Conservation (phyloP, 2,888 invertebrate genomes). For the Eilema griseolum region DNA sequence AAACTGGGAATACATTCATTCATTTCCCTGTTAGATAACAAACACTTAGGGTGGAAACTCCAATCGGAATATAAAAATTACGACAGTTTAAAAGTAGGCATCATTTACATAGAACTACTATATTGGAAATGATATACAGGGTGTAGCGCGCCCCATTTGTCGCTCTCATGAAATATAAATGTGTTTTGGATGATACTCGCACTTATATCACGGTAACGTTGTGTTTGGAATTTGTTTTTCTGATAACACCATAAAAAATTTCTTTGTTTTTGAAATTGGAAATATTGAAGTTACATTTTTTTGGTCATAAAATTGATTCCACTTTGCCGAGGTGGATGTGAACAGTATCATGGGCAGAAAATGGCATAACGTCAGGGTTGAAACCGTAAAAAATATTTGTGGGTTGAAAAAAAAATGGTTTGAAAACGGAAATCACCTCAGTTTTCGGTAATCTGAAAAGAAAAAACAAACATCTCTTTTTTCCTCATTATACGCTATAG, state of each 20-base stretch:
- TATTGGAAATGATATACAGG: slow-evolving; percentile 80
- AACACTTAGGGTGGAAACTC: slow-evolving; percentile 79
- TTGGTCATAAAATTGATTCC: background rate
- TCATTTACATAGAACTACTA: slow-evolving; percentile 85
- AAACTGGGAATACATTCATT: slow-evolving; percentile 79
- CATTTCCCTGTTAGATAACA: slow-evolving; percentile 80
- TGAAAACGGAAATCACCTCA: no score
- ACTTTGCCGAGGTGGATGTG: background rate
- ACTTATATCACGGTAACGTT: slow-evolving; percentile 24
- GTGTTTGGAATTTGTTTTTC: slow-evolving; percentile 24
- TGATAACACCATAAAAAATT: background rate
- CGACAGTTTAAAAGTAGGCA: slow-evolving; percentile 86
- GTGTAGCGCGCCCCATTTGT: slow-evolving; percentile 71
- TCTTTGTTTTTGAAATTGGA: slow-evolving; percentile 10
- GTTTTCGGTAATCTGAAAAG: no score
- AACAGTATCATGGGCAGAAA: no score
- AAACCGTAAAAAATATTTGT: no score
- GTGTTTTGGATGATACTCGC: slow-evolving; percentile 41
- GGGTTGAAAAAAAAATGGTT: no score
- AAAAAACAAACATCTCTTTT: no score
- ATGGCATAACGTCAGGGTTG: no score
- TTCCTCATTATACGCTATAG: no score
- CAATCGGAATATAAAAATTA: slow-evolving; percentile 86
- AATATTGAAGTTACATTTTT: background rate
- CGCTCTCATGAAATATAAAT: slow-evolving; percentile 67